Base-by-base conservation (phyloP, 2,888 invertebrate species). In the Chorisops tibialis region DNA sequence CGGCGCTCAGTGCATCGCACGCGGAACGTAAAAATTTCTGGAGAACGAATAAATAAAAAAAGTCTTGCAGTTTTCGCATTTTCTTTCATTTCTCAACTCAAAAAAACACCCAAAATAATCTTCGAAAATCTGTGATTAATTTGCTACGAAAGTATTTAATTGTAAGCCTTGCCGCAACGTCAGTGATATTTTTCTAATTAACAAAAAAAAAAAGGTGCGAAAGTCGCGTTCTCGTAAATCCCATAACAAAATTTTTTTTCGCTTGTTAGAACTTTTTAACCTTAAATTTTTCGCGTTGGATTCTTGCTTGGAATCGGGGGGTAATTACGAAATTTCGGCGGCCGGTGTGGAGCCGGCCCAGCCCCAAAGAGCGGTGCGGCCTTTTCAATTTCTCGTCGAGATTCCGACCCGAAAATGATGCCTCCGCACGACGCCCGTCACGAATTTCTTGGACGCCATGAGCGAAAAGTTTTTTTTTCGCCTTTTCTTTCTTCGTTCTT, bases 121-220 rank as follows among this genome's bases (percentile, higher is more conserved):
- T 64, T 65, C 54, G 66, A 63, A 67, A 67, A 67, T 66, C 69
- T 69, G 69, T 69, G 69, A 69, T 69, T 67, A 67, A n/a, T 67
- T 69, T 69, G 65, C 65, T 68, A 61, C 65, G 64, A 66, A 68
- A 66, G 66, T 66, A 63, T 69, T 65, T 67, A 62, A 67, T 64
- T 61, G 54, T 66, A 68, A 67, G 69, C 69, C 69, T 68, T 68
- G 69, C 67, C 67, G 68, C 61, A 68, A 68, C 66, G 63, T 65
- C 64, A 68, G 69, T 69, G 69, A 69, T 69, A 69, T 68, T 65
- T 64, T 64, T 59, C 39, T 63, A 65, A 62, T 51, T 62, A 39
- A 50, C 39, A 48, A 49, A 50, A 35, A 61, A 47, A 30, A 58
- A 59, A 50, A 65, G 68, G 67, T 68, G 63, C 67, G 67, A 64